A percentile compares a stretch with the other conserved stretches of the same genome.
These are phyloP conservation scores for Nomada ruficornis DNA, from an alignment of 2,888 invertebrate species.

Conservation along the genomic window DNA sequence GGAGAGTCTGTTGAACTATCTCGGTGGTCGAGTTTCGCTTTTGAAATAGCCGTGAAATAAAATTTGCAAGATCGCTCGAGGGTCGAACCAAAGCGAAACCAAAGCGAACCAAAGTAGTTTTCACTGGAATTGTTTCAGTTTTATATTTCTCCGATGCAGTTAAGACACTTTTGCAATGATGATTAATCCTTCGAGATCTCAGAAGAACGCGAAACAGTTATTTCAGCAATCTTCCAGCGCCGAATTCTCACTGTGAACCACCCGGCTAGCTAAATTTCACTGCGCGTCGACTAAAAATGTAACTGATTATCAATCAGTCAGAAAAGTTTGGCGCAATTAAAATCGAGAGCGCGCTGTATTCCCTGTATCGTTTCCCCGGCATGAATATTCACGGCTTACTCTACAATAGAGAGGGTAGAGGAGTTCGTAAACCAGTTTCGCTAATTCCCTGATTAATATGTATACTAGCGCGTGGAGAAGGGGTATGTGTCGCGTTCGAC, in stretches of 20 bases:
- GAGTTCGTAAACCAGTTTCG: constrained; percentile 34
- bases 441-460: constrained; percentile 40
- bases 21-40: not conserved
- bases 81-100: not conserved
- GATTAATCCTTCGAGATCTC: too few relatives aligned
- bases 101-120: not conserved
- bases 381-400: constrained; percentile 22
- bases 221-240: not conserved
- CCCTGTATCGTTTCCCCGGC: not conserved
- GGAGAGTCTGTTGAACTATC: constrained; percentile 9
- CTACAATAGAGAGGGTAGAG: not conserved
- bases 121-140: not conserved
- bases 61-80: not conserved
- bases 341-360: not conserved
- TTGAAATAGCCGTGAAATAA: not conserved
- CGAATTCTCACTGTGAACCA: not conserved
- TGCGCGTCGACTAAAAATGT: not conserved
- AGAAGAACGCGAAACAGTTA: too few relatives aligned
- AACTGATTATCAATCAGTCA: not conserved
- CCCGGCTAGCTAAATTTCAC: not conserved
- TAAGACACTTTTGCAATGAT: too few relatives aligned
- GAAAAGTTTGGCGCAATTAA: constrained; percentile 5
- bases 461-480: constrained; percentile 13
- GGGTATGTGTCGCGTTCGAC: constrained; percentile 13
- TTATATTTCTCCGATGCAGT: too few relatives aligned